A percentile compares a stretch with the other conserved stretches of the same genome.
Evolutionary conservation across 2,888 invertebrate species (phyloP).

Genomic region (Cataglyphis albicans): DNA sequence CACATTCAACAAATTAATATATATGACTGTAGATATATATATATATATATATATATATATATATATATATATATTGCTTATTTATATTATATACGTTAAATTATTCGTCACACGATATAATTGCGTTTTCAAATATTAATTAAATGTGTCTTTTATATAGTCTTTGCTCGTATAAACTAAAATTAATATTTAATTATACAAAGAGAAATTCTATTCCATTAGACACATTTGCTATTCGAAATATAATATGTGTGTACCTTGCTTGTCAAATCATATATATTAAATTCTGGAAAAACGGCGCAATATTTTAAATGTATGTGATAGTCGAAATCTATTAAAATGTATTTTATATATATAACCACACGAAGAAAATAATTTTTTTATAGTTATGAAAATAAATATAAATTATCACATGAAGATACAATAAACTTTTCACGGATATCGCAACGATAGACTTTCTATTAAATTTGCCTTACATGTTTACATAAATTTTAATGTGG

Average conservation of each 20-base stretch:
- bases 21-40: not conserved
- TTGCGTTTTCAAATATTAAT: not conserved
- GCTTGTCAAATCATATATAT: not conserved
- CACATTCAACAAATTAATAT: slow-evolving; percentile 10
- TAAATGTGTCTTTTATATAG: not conserved
- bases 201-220: not conserved
- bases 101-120: not conserved
- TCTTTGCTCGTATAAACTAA: not conserved
- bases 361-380: not conserved
- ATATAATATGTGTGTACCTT: not conserved
- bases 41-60: too few relatives aligned
- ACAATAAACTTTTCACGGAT: not conserved
- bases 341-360: not conserved
- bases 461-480: not conserved
- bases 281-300: not conserved
- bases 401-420: not conserved
- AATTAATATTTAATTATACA: not conserved
- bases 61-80: not conserved
- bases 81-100: not conserved
- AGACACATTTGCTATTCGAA: not conserved
- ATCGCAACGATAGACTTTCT: not conserved
- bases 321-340: not conserved
- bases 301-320: not conserved
- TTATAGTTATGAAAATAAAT: not conserved
- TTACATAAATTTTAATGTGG: not conserved